Evolutionary conservation across 2,888 invertebrate genomes (phyloP).

Genomic region (Parochlus steinenii): DNA sequence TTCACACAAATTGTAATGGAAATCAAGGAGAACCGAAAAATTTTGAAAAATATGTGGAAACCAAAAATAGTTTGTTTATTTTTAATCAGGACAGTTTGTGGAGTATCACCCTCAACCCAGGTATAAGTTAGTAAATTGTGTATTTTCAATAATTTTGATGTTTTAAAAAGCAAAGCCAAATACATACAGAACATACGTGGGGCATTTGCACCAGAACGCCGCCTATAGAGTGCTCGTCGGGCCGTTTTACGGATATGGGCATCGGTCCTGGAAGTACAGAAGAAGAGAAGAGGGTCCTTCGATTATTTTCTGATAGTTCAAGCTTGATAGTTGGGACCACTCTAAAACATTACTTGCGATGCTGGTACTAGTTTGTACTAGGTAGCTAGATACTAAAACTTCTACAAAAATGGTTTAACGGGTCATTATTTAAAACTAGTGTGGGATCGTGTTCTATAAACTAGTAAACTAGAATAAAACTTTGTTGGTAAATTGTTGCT

Average conservation of each 20-base stretch:
- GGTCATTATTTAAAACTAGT: too few relatives aligned
- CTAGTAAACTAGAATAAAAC: too few relatives aligned
- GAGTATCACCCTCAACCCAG: too few relatives aligned
- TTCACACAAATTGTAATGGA: too few relatives aligned
- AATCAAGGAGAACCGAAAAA: background rate
- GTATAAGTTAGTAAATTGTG: too few relatives aligned
- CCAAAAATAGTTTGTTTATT: slow-evolving; percentile 10
- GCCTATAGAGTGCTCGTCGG: slow-evolving; percentile 62
- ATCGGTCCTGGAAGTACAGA: slow-evolving; percentile 24
- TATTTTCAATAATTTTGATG: slow-evolving; percentile 14
- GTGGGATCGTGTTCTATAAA: too few relatives aligned
- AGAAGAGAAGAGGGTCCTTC: background rate
- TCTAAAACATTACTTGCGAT: too few relatives aligned
- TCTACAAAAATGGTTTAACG: too few relatives aligned
- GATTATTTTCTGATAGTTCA: background rate
- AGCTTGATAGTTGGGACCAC: background rate
- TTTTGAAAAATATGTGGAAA: background rate
- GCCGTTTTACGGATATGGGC: slow-evolving; percentile 38
- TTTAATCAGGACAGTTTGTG: background rate
- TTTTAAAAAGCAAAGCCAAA: too few relatives aligned
- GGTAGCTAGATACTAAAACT: too few relatives aligned
- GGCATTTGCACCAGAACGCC: slow-evolving; percentile 85
- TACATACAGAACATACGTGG: slow-evolving; percentile 57
- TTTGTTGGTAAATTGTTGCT: too few relatives aligned
- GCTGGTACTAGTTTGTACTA: too few relatives aligned